Percentiles rank a stretch among this genome's conserved stretches.
Conservation (phyloP, 2,113 vertebrate species). For the Galbula dea region DNA sequence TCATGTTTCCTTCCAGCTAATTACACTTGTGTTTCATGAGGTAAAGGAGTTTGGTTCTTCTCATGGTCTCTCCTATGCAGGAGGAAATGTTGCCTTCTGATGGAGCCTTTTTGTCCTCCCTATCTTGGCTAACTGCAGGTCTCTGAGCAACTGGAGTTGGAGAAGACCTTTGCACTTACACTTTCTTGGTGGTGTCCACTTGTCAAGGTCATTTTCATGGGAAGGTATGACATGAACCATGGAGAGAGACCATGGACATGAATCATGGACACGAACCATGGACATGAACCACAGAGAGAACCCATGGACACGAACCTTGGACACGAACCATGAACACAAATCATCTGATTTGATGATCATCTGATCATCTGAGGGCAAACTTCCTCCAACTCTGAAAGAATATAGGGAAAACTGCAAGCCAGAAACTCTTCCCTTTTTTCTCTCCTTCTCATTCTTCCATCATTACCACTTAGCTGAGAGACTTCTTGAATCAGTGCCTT, state of each 20-base stretch:
- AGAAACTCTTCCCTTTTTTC: neutral
- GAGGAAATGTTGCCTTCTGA: neutral
- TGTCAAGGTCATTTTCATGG: neutral
- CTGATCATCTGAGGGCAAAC: too few relatives aligned
- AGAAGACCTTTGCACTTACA: neutral
- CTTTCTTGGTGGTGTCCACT: neutral
- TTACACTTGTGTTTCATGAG: neutral
- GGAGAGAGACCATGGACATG: neutral
- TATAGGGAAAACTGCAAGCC: neutral
- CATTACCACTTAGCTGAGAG: neutral
- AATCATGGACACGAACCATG: neutral
- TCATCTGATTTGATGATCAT: too few relatives aligned
- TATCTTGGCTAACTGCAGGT: neutral
- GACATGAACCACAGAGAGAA: too few relatives aligned
- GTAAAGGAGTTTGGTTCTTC: neutral
- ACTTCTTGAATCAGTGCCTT: neutral
- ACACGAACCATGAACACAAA: neutral
- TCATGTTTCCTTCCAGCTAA: slow-evolving; percentile 16
- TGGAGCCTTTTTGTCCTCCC: neutral
- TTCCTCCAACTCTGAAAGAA: neutral
- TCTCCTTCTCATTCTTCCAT: neutral
- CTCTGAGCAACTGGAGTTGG: neutral
- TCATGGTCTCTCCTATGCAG: neutral
- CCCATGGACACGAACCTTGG: too few relatives aligned
- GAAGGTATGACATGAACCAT: too few relatives aligned